phyloP scores from a whole-genome alignment of 1,140 invertebrate genomes.

The Steinernema khuongi region DNA sequence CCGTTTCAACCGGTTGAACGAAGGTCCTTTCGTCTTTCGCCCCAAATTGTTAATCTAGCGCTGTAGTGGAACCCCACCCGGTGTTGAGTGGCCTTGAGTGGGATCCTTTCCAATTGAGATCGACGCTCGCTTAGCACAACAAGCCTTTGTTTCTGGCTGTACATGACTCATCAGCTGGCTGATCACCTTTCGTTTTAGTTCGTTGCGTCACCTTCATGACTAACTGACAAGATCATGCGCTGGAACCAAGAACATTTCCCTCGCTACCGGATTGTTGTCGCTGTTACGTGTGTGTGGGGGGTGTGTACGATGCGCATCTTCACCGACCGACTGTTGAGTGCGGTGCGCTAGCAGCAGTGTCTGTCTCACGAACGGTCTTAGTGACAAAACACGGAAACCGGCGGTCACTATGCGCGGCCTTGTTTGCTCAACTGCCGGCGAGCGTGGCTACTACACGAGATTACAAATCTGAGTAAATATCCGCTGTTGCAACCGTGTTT shows the following conservation, averaged over 20 bases:
- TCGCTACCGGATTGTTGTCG: neutral
- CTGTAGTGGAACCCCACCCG: neutral
- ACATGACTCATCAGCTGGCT: no score
- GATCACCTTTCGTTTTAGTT: no score
- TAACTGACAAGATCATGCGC: no score
- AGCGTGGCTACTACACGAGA: slow-evolving; percentile 10
- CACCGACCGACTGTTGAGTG: neutral
- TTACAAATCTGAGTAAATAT: slow-evolving; percentile 3
- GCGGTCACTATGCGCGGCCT: slow-evolving; percentile 5
- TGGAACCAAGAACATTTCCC: no score
- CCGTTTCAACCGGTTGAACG: neutral
- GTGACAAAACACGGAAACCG: neutral
- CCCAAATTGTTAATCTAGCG: neutral
- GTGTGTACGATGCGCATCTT: neutral
- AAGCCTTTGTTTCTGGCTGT: neutral
- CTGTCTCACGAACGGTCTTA: neutral
- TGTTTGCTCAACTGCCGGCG: neutral
- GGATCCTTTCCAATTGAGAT: neutral
- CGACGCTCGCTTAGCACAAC: neutral
- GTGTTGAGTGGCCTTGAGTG: slow-evolving; percentile 3
- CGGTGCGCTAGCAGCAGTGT: neutral
- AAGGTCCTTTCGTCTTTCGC: neutral
- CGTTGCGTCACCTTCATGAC: no score
- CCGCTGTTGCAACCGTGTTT: neutral
- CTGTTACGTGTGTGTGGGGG: neutral